A percentile compares a stretch with the other conserved stretches of the same genome.
These are phyloP conservation scores for Galbula dea DNA, from an alignment of 2,113 vertebrate species.

Conservation along the genomic window DNA sequence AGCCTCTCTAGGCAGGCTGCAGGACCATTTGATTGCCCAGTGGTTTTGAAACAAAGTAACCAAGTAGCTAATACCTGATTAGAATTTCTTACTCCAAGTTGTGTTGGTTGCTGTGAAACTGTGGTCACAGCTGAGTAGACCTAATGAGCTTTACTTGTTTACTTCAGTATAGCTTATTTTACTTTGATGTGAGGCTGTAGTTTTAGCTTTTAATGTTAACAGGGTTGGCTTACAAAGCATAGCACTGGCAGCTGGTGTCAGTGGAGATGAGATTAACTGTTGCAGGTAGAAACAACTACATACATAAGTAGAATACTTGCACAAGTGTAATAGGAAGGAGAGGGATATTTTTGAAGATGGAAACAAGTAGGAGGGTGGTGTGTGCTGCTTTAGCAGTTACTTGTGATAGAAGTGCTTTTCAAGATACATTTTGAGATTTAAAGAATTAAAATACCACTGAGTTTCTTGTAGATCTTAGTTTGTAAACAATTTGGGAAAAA, in stretches of 20 bases:
- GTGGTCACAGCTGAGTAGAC: neutral
- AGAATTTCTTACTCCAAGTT: neutral
- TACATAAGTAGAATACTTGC: rapidly evolving
- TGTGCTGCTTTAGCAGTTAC: neutral
- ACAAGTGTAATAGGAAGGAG: rapidly evolving
- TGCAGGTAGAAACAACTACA: neutral
- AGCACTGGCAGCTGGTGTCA: neutral
- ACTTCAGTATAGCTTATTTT: rapidly evolving
- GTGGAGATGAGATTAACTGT: neutral
- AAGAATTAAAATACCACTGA: neutral
- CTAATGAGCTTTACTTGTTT: neutral
- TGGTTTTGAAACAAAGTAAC: neutral
- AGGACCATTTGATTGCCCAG: neutral
- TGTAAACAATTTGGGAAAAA: neutral
- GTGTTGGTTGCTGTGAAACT: neutral
- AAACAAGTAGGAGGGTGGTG: neutral
- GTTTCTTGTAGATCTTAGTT: neutral
- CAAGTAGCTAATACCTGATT: neutral
- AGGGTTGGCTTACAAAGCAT: neutral
- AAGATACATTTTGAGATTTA: neutral
- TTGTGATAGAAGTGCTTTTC: neutral
- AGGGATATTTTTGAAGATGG: neutral
- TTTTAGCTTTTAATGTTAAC: neutral
- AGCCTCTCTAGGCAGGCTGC: neutral
- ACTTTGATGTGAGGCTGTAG: neutral